phyloP scores from a whole-genome alignment of 2,113 vertebrate species.

The Microcebus ravelobensis region DNA sequence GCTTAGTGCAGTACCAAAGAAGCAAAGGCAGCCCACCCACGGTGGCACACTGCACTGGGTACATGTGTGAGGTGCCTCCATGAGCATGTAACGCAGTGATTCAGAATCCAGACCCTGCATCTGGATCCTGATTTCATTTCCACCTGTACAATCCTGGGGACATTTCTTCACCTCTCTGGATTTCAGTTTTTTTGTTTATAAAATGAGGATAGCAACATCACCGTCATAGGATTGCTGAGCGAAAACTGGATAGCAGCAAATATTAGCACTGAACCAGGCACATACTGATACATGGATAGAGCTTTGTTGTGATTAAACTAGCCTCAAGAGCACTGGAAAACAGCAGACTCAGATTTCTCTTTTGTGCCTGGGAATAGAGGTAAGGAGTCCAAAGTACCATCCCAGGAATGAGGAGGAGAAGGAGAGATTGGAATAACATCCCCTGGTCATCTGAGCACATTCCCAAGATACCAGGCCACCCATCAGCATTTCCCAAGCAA shows the following conservation, averaged over 20 bases:
- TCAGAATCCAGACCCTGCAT: not conserved
- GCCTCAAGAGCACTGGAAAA: not conserved
- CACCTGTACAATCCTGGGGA: too few relatives aligned
- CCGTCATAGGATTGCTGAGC: too few relatives aligned
- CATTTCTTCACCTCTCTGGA: not conserved
- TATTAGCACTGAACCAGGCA: not conserved
- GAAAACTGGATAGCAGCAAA: not conserved
- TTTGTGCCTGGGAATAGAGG: conserved; percentile 18
- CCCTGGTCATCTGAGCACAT: conserved; percentile 59
- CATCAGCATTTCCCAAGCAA: conserved; percentile 54
- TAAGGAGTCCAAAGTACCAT: conserved; percentile 43
- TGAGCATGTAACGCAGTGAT: not conserved
- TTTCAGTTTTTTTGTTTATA: not conserved
- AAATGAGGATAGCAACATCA: not conserved
- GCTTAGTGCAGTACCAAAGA: not conserved
- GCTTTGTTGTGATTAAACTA: not conserved
- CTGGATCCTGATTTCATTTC: not conserved
- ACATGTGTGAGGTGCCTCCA: not conserved
- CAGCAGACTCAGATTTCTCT: not conserved
- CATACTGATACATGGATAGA: not conserved
- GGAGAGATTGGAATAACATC: conserved; percentile 70
- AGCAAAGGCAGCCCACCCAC: accelerated
- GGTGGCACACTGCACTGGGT: not conserved
- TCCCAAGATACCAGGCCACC: conserved; percentile 71
- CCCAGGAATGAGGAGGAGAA: conserved; percentile 65